Evolutionary conservation across 2,797 vertebrate species (phyloP), one percentile per base, ranked within the genome.

Genomic region (Philypnodon macrostomus): DNA sequence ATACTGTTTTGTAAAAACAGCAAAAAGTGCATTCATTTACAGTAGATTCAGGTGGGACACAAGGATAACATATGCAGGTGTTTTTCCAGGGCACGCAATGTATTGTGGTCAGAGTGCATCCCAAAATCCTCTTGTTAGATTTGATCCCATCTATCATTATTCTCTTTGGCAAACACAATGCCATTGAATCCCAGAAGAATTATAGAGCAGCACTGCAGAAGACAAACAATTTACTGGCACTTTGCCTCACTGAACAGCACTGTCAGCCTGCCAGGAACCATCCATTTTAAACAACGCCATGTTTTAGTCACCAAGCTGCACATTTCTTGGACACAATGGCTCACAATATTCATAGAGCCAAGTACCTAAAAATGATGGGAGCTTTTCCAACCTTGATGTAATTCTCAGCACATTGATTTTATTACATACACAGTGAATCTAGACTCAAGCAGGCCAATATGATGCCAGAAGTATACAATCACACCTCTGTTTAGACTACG

Each of bases 171-270:
- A 91, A 90, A 88, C 87, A 89, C 87, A 91, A 87, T 88, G 85
- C 84, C 86, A 86, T 85, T 83, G 82, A 80, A 80, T 91, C 90
- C 90, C 89, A 85, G 86, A 92, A 90, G 91, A 91, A 90, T 91
- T 91, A 90, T 89, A 89, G 84, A 81, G 85, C 87, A 85, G 85
- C 86, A 83, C 88, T 85, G 87, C 88, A 87, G 87, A 90, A 91
- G 90, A 90, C 91, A 92, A 92, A 92, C 89, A 92, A 92, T 91
- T 92, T 92, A 90, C 86, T 91, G 88, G 88, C 91, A 92, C 87
- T 92, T 90, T 92, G 91, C 90, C 89, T 92, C 91, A 88, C 80
- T 89, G 88, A 90, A 87, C 90, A 92, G 83, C 84, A 69, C 83
- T 89, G 89, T 89, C 89, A 89, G 84, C 60, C 87, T 90, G 89